phyloP scores from a whole-genome alignment of 2,888 invertebrate genomes.

The Iselma pallidipennis region DNA sequence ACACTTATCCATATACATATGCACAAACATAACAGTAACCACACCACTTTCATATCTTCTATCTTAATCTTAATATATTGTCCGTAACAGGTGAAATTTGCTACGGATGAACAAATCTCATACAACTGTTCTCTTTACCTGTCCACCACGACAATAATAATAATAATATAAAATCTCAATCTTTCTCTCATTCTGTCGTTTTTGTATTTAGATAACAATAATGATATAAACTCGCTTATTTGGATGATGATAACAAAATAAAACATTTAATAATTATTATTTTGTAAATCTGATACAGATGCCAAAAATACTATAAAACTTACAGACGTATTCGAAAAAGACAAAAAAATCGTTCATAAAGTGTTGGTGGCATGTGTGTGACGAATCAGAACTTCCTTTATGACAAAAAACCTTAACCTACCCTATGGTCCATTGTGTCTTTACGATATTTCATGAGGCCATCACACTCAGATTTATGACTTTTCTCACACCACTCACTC shows the following conservation, averaged over 20 bases:
- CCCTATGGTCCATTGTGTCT: constrained; percentile 29
- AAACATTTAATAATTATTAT: no score
- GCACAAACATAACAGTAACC: constrained; percentile 1
- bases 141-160: background rate
- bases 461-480: constrained; percentile 8
- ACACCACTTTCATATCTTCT: background rate
- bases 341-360: no score
- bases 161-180: background rate
- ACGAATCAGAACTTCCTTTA: constrained; percentile 10
- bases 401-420: constrained; percentile 25
- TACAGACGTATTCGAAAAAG: no score
- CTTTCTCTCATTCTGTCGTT: background rate
- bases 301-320: background rate
- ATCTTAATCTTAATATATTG: constrained; percentile 17
- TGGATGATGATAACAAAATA: no score
- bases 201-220: no score
- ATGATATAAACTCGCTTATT: no score
- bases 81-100: constrained; percentile 22
- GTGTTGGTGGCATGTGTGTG: background rate
- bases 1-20: no score
- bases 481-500: background rate
- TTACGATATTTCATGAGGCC: constrained; percentile 12
- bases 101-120: constrained; percentile 17
- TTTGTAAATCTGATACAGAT: background rate
- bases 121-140: background rate